phyloP scores from a whole-genome alignment of 2,113 vertebrate genomes.

The Thalassarche chlororhynchos region DNA sequence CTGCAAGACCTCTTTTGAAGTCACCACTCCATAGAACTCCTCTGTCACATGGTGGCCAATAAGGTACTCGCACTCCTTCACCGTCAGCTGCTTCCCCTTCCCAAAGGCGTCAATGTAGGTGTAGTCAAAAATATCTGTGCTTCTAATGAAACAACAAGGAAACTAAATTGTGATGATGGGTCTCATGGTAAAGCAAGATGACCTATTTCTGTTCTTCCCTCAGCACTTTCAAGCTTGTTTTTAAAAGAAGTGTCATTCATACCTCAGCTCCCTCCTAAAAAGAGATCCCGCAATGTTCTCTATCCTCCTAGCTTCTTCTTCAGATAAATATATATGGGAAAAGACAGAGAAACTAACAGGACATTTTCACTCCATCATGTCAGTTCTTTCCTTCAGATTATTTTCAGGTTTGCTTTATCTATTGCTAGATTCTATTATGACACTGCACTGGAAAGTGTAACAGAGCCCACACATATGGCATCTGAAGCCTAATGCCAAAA shows the following conservation, averaged over 20 bases:
- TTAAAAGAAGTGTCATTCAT: background rate
- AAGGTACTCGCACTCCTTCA: slow-evolving; percentile 94
- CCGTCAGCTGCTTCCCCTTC: slow-evolving; percentile 92
- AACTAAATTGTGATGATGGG: background rate
- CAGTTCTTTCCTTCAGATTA: background rate
- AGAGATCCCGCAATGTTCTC: background rate
- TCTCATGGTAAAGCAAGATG: background rate
- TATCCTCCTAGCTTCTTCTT: background rate
- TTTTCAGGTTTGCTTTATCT: background rate
- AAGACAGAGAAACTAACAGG: background rate
- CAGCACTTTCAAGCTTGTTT: background rate
- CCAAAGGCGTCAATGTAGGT: slow-evolving; percentile 95
- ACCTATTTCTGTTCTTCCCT: background rate
- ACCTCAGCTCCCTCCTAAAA: background rate
- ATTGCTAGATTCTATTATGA: background rate
- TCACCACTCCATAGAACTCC: slow-evolving; percentile 92
- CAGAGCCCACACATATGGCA: fast-evolving
- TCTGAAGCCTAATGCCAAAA: background rate
- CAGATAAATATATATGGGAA: background rate
- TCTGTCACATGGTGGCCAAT: slow-evolving; percentile 95
- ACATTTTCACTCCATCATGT: background rate
- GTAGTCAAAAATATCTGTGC: slow-evolving; percentile 92
- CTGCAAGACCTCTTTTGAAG: slow-evolving; percentile 91
- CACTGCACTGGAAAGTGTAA: background rate
- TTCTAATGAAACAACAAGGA: slow-evolving; percentile 66